Evolutionary conservation across 1,140 invertebrate genomes (phyloP).

Genomic region (Drosophila kanapiae): DNA sequence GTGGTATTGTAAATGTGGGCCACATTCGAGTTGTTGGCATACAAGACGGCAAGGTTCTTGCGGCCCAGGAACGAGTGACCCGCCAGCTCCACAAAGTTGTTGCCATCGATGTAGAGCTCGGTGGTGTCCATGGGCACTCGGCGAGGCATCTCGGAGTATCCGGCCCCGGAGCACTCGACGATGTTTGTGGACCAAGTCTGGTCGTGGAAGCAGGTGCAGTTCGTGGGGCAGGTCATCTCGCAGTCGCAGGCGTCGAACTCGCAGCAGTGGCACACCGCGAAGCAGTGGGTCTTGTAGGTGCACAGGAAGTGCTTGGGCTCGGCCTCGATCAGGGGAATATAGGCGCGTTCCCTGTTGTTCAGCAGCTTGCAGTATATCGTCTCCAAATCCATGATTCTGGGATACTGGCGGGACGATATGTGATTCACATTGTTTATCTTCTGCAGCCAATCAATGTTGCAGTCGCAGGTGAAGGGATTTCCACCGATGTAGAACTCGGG

Average conservation of each 20-base stretch:
- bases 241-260: conserved; percentile 98
- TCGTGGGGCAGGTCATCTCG: conserved; percentile 97
- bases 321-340: conserved; percentile 93
- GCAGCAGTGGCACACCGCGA: conserved; percentile 96
- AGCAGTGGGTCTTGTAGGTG: conserved; percentile 96
- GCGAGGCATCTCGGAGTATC: conserved; percentile 92
- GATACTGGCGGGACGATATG: conserved; percentile 91
- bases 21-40: conserved; percentile 95
- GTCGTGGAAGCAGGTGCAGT: conserved; percentile 97
- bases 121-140: conserved; percentile 97
- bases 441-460: conserved; percentile 95
- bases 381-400: conserved; percentile 95
- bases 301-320: conserved; percentile 96
- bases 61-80: conserved; percentile 96
- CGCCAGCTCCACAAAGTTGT: conserved; percentile 93
- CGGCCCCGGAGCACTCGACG: conserved; percentile 94
- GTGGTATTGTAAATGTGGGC: conserved; percentile 94
- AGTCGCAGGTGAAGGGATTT: conserved; percentile 95
- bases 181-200: conserved; percentile 97
- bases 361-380: conserved; percentile 95
- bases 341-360: conserved; percentile 92
- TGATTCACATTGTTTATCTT: conserved; percentile 89
- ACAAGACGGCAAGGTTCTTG: conserved; percentile 94
- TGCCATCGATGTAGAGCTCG: conserved; percentile 96
- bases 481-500: conserved; percentile 95